Evolutionary conservation across 2,113 vertebrate genomes (phyloP).

Genomic region (western clawed frog (Xenopus tropicalis)): UCB_Xtro_10.0 CM004445.2:42544501-42545000

Average conservation of each 20-base stretch:
- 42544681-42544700: constrained; percentile 24
- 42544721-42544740: neutral
- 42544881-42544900: neutral
- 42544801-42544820: constrained; percentile 33
- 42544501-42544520: too few relatives aligned
- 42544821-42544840: neutral
- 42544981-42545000: too few relatives aligned
- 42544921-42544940: constrained; percentile 8
- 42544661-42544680: constrained; percentile 19
- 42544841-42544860: neutral
- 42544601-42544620: too few relatives aligned
- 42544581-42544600: too few relatives aligned
- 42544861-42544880: constrained; percentile 5
- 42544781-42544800: constrained; percentile 32
- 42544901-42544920: neutral
- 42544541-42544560: too few relatives aligned
- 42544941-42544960: neutral
- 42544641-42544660: neutral
- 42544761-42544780: constrained; percentile 20
- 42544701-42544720: constrained; percentile 22
- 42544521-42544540: too few relatives aligned
- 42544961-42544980: neutral
- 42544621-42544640: neutral
- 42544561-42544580: too few relatives aligned
- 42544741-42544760: constrained; percentile 9